A percentile compares a stretch with the other conserved stretches of the same genome.
Evolutionary conservation across 2,113 vertebrate species (phyloP).

Genomic region (Bufo gargarizans): DNA sequence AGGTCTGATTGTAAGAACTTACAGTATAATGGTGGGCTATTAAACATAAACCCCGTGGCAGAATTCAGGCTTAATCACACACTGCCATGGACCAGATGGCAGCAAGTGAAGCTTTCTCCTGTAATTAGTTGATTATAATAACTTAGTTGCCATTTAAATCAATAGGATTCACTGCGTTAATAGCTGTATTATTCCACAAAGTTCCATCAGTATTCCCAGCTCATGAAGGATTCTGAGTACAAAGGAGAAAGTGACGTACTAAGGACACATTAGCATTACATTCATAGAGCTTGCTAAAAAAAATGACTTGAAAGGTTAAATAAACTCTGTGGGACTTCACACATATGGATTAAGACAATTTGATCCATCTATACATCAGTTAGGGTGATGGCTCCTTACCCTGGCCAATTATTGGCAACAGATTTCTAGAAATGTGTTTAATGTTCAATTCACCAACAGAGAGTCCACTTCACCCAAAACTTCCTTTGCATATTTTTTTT

Average conservation of each 20-base stretch:
- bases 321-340: background rate
- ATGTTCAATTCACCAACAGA: too few relatives aligned
- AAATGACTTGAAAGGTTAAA: background rate
- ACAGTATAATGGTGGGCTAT: conserved; percentile 42
- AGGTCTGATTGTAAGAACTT: conserved; percentile 35
- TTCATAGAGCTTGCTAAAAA: conserved; percentile 1
- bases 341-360: background rate
- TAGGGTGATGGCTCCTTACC: too few relatives aligned
- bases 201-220: conserved; percentile 18
- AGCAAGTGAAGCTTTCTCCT: conserved; percentile 18
- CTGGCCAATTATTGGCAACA: too few relatives aligned
- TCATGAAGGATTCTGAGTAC: background rate
- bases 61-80: conserved; percentile 44
- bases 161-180: conserved; percentile 44
- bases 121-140: conserved; percentile 58
- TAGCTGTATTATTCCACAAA: conserved; percentile 44
- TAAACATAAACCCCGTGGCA: conserved; percentile 37
- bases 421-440: too few relatives aligned
- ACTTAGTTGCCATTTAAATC: conserved; percentile 55
- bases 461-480: too few relatives aligned
- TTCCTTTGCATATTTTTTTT: too few relatives aligned
- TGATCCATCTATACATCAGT: background rate
- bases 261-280: background rate
- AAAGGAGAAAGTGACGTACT: background rate
- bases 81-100: conserved; percentile 39